Conservation (phyloP, 1,140 invertebrate species). For the Eupristina koningsbergeri region DNA sequence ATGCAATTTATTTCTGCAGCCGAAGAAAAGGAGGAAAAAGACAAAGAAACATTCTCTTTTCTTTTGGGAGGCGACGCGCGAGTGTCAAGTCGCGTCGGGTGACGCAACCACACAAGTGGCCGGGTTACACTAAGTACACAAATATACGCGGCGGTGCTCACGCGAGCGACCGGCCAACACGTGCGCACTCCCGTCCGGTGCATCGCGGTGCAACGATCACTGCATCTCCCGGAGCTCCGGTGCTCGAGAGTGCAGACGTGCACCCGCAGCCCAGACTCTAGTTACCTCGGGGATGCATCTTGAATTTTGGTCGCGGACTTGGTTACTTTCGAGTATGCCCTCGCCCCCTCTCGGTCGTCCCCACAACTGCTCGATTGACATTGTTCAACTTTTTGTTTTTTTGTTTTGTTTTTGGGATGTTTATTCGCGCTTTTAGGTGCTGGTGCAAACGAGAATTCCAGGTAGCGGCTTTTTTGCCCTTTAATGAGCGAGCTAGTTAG, state of each 20-base stretch:
- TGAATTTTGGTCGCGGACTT: background rate
- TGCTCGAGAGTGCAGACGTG: too few species aligned
- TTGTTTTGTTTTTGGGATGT: too few species aligned
- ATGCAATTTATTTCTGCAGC: background rate
- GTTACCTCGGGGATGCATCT: background rate
- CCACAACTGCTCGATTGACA: too few species aligned
- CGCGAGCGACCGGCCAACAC: background rate
- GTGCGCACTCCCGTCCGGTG: background rate
- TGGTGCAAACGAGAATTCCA: too few species aligned
- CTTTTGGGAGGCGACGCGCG: background rate
- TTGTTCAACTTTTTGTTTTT: too few species aligned
- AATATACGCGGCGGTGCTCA: too few species aligned
- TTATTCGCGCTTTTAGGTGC: too few species aligned
- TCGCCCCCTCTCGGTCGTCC: too few species aligned
- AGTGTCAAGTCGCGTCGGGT: constrained; percentile 34
- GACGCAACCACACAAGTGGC: constrained; percentile 37
- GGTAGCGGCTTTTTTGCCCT: too few species aligned
- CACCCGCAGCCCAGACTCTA: background rate
- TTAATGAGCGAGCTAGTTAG: too few species aligned
- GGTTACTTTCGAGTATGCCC: background rate
- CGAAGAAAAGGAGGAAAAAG: background rate
- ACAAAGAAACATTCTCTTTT: background rate
- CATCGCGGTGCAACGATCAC: too few species aligned
- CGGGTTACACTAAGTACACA: constrained; percentile 14
- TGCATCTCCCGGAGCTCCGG: too few species aligned